Evolutionary conservation across 2,797 vertebrate genomes (phyloP), one percentile per base, ranked within the genome.

Genomic region (Acipenser transmontanus): DNA sequence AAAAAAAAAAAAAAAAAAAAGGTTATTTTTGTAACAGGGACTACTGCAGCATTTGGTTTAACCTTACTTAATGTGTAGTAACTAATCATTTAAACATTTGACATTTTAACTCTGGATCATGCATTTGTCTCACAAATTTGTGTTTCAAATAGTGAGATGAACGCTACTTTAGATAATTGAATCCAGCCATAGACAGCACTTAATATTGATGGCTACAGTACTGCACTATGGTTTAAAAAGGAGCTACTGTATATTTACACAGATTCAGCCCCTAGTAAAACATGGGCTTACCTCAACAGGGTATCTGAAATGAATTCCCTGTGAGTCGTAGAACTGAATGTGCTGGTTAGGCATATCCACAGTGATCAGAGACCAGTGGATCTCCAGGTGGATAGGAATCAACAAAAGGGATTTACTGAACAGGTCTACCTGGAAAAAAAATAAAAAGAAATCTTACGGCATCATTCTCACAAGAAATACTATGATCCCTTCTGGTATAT

Each of bases 221-320:
- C 34, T 34, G 34, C 3, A 34, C 2, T 34, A 34, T 34, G 34
- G 34, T 47, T 17, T 0, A 52, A 60, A 74, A 77, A 65, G 74
- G 65, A 75, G 49, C 76, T 66, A 62, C 66, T 74, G 67, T 74
- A 64, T 71, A 71, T n/a, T 49, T 34, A 62, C 6, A 34, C 34
- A 34, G 34, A 34, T 34, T 34, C 34, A 34, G 34, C 34, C 34
- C 34, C 34, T 34, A 34, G 34, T 34, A 34, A 34, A 17, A 34
- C 34, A 0, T 34, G 6, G 6, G 80, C 93, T 93, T 89, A 98
- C 97, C 80, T 99, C 96, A 71, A 98, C 93, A 73, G 95, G 97
- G 83, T 97, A 95, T 80, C 96, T 97, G 90, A 98, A 97, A 83
- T 97, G 93, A 74, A 99, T 96, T 89, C 97, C 97, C 87, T 99